Conservation (phyloP, 2,888 invertebrate genomes). For the Mesodorylaimus sp. region DNA sequence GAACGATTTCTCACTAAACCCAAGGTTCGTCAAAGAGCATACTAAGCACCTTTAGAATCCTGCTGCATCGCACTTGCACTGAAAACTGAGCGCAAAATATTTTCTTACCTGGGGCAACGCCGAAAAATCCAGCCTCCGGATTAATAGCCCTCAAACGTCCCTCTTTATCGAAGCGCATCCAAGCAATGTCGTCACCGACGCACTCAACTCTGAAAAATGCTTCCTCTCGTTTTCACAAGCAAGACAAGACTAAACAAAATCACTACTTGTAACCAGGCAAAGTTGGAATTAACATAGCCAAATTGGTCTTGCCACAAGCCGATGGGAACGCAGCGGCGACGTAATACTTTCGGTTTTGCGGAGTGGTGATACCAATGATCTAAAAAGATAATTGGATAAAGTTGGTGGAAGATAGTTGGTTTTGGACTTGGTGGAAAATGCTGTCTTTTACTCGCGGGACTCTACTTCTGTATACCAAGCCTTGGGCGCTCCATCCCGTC, state of each 20-base stretch:
- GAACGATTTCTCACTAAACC: too few species aligned
- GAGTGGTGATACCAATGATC: constrained; percentile 8
- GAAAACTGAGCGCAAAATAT: not conserved
- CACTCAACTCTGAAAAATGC: constrained; percentile 25
- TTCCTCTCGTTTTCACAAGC: too few species aligned
- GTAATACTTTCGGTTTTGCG: constrained; percentile 3
- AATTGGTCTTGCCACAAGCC: constrained; percentile 93
- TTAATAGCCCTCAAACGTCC: constrained; percentile 80
- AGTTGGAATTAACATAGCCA: constrained; percentile 85
- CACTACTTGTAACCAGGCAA: constrained; percentile 51
- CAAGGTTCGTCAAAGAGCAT: too few species aligned
- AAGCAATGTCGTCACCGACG: constrained; percentile 90
- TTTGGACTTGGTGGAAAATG: too few species aligned
- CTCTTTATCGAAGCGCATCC: constrained; percentile 77
- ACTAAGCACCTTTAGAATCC: too few species aligned
- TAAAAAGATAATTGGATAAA: constrained; percentile 1
- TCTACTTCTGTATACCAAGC: too few species aligned
- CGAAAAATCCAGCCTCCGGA: constrained; percentile 83
- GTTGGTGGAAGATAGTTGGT: too few species aligned
- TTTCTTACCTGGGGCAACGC: constrained; percentile 63
- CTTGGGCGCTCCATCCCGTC: too few species aligned
- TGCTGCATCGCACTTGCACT: too few species aligned
- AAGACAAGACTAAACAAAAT: too few species aligned
- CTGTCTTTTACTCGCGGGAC: too few species aligned
- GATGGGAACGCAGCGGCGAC: constrained; percentile 88